Evolutionary conservation across 92 coral and sea anemone genomes (phyloP).

Genomic region (Epizoanthus rinbou): DNA sequence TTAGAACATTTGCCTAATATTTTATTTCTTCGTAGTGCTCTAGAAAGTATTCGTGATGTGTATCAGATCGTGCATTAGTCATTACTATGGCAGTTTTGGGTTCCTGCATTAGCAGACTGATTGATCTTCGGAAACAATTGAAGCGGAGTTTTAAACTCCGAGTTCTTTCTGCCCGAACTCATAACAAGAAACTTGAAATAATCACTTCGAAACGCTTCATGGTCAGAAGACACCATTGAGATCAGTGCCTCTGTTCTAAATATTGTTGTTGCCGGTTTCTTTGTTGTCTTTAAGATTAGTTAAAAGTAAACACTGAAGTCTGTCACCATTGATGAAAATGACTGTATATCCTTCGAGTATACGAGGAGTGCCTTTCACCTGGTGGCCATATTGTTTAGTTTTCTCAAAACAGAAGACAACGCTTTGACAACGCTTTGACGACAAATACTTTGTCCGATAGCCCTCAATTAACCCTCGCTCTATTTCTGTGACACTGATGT

Average conservation of each 20-base stretch:
- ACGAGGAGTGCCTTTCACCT: background rate
- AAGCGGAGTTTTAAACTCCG: too few relatives aligned
- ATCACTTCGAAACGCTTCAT: too few relatives aligned
- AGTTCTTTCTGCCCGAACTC: too few relatives aligned
- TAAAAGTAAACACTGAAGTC: background rate
- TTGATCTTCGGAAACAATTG: too few relatives aligned
- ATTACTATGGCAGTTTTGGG: too few relatives aligned
- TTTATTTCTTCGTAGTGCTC: background rate
- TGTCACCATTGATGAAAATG: constrained; percentile 16
- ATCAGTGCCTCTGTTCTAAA: background rate
- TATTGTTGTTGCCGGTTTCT: background rate
- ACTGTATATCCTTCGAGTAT: background rate
- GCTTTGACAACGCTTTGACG: background rate
- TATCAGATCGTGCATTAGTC: background rate
- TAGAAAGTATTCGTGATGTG: background rate
- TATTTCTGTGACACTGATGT: background rate
- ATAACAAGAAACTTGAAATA: too few relatives aligned
- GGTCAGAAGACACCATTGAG: too few relatives aligned
- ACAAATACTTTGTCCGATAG: background rate
- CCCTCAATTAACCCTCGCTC: too few relatives aligned
- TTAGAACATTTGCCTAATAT: background rate
- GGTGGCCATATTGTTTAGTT: background rate
- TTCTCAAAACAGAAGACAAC: background rate
- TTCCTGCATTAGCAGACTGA: too few relatives aligned
- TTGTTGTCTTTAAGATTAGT: background rate